A percentile compares a stretch with the other conserved stretches of the same genome.
Conservation (phyloP, 2,797 vertebrate species). For the Chaetophractus vellerosus region DNA sequence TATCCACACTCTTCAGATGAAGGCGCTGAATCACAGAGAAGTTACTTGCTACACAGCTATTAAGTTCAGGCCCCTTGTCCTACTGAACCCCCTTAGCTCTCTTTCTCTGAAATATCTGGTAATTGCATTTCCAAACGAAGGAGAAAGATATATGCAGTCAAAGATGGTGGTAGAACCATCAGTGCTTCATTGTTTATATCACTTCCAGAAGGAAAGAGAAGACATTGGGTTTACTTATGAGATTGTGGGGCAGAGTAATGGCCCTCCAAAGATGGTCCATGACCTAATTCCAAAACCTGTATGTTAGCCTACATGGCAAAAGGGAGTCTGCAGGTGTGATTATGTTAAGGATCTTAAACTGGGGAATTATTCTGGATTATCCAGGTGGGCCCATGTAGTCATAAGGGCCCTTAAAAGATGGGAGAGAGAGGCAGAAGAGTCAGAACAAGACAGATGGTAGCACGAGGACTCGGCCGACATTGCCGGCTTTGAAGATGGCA, state of each 20-base stretch:
- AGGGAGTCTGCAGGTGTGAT: neutral
- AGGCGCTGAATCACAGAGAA: neutral
- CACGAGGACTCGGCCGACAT: neutral
- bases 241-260: neutral
- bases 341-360: conserved; percentile 2
- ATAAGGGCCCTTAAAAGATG: neutral
- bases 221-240: neutral
- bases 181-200: neutral
- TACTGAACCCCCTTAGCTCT: neutral
- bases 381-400: neutral
- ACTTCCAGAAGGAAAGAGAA: neutral
- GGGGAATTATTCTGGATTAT: neutral
- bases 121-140: conserved; percentile 18
- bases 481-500: neutral
- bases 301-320: neutral
- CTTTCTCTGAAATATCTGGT: conserved; percentile 5
- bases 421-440: neutral
- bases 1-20: neutral
- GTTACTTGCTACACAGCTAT: neutral
- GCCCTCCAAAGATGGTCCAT: neutral
- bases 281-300: neutral
- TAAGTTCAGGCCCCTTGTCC: neutral
- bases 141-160: neutral
- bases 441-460: neutral
- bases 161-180: neutral